Evolutionary conservation across 1,140 invertebrate genomes (phyloP), one percentile per base, ranked within the genome.

Genomic region (Drosophila nigromelanica): DNA sequence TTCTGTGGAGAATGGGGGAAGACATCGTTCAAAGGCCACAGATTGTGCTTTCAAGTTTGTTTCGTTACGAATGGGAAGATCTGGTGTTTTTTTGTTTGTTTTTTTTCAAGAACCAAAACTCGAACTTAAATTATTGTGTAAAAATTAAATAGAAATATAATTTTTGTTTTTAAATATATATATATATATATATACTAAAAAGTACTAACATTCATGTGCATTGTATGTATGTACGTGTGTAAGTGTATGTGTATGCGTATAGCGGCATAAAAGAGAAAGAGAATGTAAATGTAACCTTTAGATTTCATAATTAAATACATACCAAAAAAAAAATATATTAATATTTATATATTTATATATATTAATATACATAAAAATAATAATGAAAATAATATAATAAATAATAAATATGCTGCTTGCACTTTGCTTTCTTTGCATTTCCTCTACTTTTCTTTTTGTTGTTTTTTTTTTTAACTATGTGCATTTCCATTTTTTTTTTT

Each of bases 381-480:
- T 81, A 78, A 81, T 79, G 60, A 37, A 70, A 83, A 67, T 72
- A 78, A 74, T 51, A 80, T 78, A 80, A 72, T 78, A 86, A 86
- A 82, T 82, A 82, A 76, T 80, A 76, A 78, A 78, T 82, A 71
- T 82, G 70, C 70, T 70, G 63, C 48, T 68, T 66, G 72, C 42
- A 64, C 54, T 73, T 40, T n/a, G 30, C 42, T 47, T 21, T 12
- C 40, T 40, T 35, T 72, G 45, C 62, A 74, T 67, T 59, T 24
- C 35, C 8, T 45, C 47, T 30, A 27, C 10, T 45, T 18, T 71
- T 66, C 47, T 76, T 64, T 50, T 68, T 24, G 21, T 60, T 42
- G 40, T 54, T 51, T 39, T 62, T 45, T 7, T n/a, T 35, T 30
- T 64, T 18, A 37, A 12, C 50, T 45, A 54, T 30, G 45, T 40